Evolutionary conservation across 2,888 invertebrate species (phyloP), one percentile per base, ranked within the genome.

Genomic region (Danaus chrysippus): DNA sequence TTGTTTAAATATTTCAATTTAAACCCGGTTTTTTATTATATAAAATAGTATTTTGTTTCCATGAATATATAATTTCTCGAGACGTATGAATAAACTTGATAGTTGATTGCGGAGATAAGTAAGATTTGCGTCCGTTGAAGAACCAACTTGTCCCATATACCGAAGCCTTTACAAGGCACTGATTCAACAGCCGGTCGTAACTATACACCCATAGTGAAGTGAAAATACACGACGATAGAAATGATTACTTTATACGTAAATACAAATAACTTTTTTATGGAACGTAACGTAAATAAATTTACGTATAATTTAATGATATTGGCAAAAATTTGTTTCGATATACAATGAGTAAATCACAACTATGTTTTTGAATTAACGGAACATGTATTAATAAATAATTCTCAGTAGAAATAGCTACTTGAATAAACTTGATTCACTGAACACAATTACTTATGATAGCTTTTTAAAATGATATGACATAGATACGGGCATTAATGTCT

Each of bases 121-220:
- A 59, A 64, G 57, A 64, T 64, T 62, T 66, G 66, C 64, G 60
- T 64, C 59, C 64, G 58, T 49, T 55, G 64, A 58, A 65, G 56
- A 59, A 56, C 62, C 52, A 62, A 64, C 61, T 59, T 66, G 73
- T 70, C 68, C 72, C 63, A 72, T 70, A 72, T 70, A 67, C 66
- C 68, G 83, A 84, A 86, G 82, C 82, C 86, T 82, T 74, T 81
- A 77, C 79, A 79, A 82, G 77, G 79, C 79, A 75, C 77, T 81
- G 81, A 84, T 82, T 81, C 78, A 78, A 83, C 86, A 82, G 78
- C 87, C 84, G 79, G 82, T 81, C 81, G 84, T 81, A 84, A 84
- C 79, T 77, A 78, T 77, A 84, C 72, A 83, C 84, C 71, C 64
- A 2, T 79, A 86, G 85, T 75, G 86, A 77, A 74, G 85, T 72